These are phyloP conservation scores for Epistrophe grossulariae DNA, from an alignment of 2,888 invertebrate species.

Conservation along the genomic window DNA sequence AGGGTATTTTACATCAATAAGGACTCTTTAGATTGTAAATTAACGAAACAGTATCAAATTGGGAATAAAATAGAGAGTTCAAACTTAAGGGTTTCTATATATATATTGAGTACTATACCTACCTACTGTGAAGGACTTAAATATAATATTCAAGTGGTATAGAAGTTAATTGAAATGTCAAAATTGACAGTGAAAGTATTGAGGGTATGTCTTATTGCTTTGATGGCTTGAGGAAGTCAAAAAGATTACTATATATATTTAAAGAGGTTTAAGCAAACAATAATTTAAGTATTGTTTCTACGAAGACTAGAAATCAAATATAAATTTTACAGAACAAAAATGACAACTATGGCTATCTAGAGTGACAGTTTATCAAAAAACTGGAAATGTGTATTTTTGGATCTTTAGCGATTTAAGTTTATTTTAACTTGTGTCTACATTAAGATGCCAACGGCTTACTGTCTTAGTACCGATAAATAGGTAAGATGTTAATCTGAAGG, in stretches of 20 bases:
- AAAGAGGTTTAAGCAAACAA: not conserved
- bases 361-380: not conserved
- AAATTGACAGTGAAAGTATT: slow-evolving; percentile 14
- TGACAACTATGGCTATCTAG: not conserved
- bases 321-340: too few species aligned
- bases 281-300: not conserved
- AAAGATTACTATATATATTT: not conserved
- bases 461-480: too few species aligned
- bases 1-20: slow-evolving; percentile 29
- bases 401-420: not conserved
- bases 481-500: too few species aligned
- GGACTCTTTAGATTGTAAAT: slow-evolving; percentile 35
- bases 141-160: slow-evolving; percentile 19
- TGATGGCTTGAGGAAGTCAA: not conserved
- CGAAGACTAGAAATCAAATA: not conserved
- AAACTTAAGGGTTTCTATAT: slow-evolving; percentile 12
- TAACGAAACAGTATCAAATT: slow-evolving; percentile 37
- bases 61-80: slow-evolving; percentile 17
- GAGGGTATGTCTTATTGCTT: not conserved
- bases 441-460: too few species aligned
- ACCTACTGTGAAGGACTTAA: not conserved
- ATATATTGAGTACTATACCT: too few species aligned
- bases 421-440: not conserved
- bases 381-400: not conserved
- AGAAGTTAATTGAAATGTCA: slow-evolving; percentile 33